Percentiles rank a stretch among this genome's conserved stretches.
These are phyloP conservation scores for Heterotilapia buettikoferi DNA, from an alignment of 2,113 vertebrate species.

Conservation along the genomic window DNA sequence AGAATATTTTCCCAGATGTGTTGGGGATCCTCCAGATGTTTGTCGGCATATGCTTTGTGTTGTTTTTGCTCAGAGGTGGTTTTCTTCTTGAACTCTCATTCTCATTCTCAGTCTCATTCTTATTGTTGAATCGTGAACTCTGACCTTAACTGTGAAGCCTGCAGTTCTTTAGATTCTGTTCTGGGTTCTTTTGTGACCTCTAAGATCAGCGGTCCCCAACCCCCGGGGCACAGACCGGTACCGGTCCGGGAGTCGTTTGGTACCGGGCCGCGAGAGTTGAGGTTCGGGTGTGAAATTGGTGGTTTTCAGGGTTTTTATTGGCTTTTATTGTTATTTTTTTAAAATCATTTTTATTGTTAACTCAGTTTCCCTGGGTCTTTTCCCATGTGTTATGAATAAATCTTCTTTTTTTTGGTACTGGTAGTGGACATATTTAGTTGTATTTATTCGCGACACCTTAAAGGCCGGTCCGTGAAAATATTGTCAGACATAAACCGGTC, in stretches of 20 bases:
- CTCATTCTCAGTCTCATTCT: no score
- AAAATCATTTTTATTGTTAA: fast-evolving
- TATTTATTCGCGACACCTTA: fast-evolving
- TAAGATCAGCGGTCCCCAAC: fast-evolving
- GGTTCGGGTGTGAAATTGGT: fast-evolving
- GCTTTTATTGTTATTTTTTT: background rate
- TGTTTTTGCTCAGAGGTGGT: background rate
- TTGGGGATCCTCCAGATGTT: background rate
- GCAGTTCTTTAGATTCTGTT: background rate
- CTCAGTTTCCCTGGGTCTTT: background rate
- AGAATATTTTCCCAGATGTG: background rate
- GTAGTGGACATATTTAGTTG: background rate
- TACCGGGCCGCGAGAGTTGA: fast-evolving
- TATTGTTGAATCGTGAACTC: background rate
- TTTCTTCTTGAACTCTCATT: background rate
- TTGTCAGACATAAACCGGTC: background rate
- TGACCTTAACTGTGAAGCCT: background rate
- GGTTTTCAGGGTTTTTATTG: background rate
- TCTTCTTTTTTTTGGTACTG: background rate
- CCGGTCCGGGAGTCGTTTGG: background rate
- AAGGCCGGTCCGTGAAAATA: fast-evolving
- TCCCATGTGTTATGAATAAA: background rate
- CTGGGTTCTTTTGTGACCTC: background rate
- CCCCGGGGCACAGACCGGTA: fast-evolving
- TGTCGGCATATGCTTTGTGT: background rate